These are phyloP conservation scores for Melolontha melolontha DNA, from an alignment of 2,888 invertebrate species.

Conservation along the genomic window DNA sequence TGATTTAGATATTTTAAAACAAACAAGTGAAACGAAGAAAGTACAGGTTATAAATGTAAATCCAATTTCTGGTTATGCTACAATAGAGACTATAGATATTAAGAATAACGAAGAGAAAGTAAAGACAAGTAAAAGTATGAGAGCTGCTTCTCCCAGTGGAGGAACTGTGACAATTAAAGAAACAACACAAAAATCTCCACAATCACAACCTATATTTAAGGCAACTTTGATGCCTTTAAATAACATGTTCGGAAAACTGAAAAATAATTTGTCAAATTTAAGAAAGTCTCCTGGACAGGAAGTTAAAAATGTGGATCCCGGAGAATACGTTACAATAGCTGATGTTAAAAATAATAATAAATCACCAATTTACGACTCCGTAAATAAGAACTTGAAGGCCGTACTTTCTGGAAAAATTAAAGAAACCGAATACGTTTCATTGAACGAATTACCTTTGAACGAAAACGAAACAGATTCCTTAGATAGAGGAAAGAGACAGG, in stretches of 20 bases:
- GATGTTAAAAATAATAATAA: conserved; percentile 85
- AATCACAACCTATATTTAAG: conserved; percentile 61
- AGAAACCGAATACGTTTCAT: conserved; percentile 83
- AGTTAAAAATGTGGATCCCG: conserved; percentile 71
- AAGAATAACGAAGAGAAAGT: conserved; percentile 36
- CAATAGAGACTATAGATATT: conserved; percentile 58
- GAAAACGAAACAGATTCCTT: conserved; percentile 65
- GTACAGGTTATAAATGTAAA: conserved; percentile 61
- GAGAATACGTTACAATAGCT: conserved; percentile 89
- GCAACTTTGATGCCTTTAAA: conserved; percentile 74
- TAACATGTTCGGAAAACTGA: conserved; percentile 79
- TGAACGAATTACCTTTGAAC: conserved; percentile 78
- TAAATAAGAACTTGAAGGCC: conserved; percentile 73
- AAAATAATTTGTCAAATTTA: conserved; percentile 53
- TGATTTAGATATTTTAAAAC: conserved; percentile 45
- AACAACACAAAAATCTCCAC: conserved; percentile 41
- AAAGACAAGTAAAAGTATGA: conserved; percentile 48
- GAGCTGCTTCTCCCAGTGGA: conserved; percentile 63
- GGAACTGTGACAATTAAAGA: conserved; percentile 59
- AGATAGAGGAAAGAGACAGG: conserved; percentile 71
- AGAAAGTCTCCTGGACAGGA: conserved; percentile 52
- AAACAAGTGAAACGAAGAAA: conserved; percentile 21
- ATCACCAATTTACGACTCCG: conserved; percentile 72
- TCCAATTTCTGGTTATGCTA: conserved; percentile 62
- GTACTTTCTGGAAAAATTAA: conserved; percentile 72